These are phyloP conservation scores for Drepanosiphum platanoidis DNA, from an alignment of 2,888 invertebrate species.

Conservation along the genomic window DNA sequence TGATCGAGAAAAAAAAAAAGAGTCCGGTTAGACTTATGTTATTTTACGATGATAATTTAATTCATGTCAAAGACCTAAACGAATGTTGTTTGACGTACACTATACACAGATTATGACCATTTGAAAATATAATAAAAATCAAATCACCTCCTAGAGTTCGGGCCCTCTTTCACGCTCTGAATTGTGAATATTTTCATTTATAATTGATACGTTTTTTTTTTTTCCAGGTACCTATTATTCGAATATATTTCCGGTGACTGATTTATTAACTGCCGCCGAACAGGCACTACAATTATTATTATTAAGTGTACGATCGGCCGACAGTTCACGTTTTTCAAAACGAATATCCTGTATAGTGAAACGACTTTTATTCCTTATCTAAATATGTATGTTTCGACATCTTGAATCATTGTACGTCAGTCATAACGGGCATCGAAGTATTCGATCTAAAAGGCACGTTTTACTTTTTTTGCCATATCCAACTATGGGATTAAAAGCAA, in stretches of 20 bases:
- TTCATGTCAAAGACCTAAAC: too few species aligned
- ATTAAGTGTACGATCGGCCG: background rate
- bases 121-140: too few species aligned
- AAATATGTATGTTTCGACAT: background rate
- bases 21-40: too few species aligned
- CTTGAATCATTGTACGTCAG: background rate
- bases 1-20: too few species aligned
- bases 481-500: background rate
- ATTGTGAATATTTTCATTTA: background rate
- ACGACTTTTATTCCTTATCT: background rate
- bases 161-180: background rate
- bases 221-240: background rate
- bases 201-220: background rate
- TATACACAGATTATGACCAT: too few species aligned
- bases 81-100: too few species aligned
- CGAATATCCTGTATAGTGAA: background rate
- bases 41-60: too few species aligned
- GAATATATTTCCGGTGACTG: background rate
- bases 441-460: conserved; percentile 12
- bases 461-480: background rate
- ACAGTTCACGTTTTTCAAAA: background rate
- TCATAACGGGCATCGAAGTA: background rate
- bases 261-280: background rate
- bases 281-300: too few species aligned
- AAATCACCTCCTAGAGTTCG: too few species aligned